phyloP scores from a whole-genome alignment of 1,140 invertebrate genomes.

The Coboldia fuscipes region DNA sequence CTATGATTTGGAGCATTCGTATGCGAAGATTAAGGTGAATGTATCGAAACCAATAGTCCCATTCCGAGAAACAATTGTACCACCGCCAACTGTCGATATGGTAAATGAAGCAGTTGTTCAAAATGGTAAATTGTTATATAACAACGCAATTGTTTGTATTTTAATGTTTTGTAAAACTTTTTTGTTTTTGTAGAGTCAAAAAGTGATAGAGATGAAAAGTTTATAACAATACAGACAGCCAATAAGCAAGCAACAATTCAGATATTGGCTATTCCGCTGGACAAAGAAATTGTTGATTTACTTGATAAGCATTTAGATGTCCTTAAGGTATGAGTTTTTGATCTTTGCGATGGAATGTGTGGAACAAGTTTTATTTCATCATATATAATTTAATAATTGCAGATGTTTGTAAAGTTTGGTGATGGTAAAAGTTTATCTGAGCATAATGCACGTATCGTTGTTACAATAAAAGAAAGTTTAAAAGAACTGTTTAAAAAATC shows the following conservation, averaged over 20 bases:
- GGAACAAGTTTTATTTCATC: no score
- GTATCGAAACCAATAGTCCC: slow-evolving; percentile 92
- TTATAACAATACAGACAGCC: slow-evolving; percentile 38
- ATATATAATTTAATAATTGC: no score
- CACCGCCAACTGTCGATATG: slow-evolving; percentile 66
- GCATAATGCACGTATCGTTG: background rate
- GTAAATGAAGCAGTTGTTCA: slow-evolving; percentile 65
- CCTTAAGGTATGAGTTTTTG: slow-evolving; percentile 21
- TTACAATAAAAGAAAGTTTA: background rate
- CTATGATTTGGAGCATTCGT: slow-evolving; percentile 58
- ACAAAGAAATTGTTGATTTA: slow-evolving; percentile 45
- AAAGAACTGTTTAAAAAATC: background rate
- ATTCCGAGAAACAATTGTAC: slow-evolving; percentile 82
- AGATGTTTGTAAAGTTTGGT: no score
- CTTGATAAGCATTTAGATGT: slow-evolving; percentile 27
- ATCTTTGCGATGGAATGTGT: slow-evolving; percentile 9
- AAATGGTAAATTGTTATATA: slow-evolving; percentile 25
- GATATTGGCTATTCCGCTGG: slow-evolving; percentile 61
- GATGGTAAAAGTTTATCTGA: no score
- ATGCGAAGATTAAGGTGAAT: slow-evolving; percentile 72
- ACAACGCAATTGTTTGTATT: slow-evolving; percentile 7
- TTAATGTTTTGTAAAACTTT: slow-evolving; percentile 12
- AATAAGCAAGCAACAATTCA: slow-evolving; percentile 52
- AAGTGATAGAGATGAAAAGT: slow-evolving; percentile 25
- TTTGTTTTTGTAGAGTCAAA: slow-evolving; percentile 6